Base-by-base conservation (phyloP, 2,888 invertebrate species). In the Napeogenes inachia region DNA sequence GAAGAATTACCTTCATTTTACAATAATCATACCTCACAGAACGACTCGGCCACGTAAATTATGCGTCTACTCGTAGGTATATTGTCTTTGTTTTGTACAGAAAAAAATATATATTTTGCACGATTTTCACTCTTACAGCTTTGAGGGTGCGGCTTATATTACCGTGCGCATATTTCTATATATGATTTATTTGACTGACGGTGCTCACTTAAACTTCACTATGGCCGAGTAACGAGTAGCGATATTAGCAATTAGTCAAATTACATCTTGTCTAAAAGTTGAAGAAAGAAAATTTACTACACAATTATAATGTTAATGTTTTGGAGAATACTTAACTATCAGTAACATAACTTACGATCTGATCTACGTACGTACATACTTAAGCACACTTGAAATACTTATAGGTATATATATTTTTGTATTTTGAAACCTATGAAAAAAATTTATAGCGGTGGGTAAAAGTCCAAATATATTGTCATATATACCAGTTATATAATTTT, bases 1-100 rank as follows among this genome's bases (percentile, higher is more conserved):
- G 50, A 12, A 50, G 42, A 42, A 42, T 42, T 42, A 42, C 30
- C 30, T 50, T 12, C 50, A 50, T 50, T 50, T 50, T 30, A 30
- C 50, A 50, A 30, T 50, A 50, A 50, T 50, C 50, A 50, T 50
- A 21, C 30, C 50, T 50, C 50, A 50, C 50, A 50, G 42, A 42
- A 50, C 30, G 50, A 8, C 12, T 30, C 30, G 12, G 50, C 8
- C 50, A 50, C 12, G 50, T 50, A 50, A 50, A 50, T 50, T 50
- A 50, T 50, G 50, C 50, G 50, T 50, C 21, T 50, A 50, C n/a
- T 50, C 10, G 8, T 50, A n/a, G n/a, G n/a, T n/a, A 8, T 50
- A n/a, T 30, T 50, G 30, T 50, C 30, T 30, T 50, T 50, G 21
- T 50, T 50, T 50, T 30, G 30, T 30, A 30, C 21, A 50, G 50